Evolutionary conservation across 2,113 vertebrate genomes (phyloP), one percentile per base, ranked within the genome.

Genomic region (Aspidoscelis tigris): DNA sequence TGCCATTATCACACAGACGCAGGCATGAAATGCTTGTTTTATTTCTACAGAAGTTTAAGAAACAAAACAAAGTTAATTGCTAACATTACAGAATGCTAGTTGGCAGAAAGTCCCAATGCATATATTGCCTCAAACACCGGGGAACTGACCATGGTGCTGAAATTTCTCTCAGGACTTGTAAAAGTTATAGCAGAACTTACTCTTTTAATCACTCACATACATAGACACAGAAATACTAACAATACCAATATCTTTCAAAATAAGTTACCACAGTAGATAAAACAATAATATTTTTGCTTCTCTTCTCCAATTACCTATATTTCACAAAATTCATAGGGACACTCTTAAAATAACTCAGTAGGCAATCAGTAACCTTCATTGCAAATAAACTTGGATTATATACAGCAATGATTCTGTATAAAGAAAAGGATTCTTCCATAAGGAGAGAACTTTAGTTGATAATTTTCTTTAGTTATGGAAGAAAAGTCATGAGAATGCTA

Each of bases 61-160:
- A 39, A 61, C 7, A 33, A 18, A 41, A 26, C 39, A 78, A 16
- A 20, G 6, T 22, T 44, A 65, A 18, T 7, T 80, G 33, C 44
- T 80, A n/a, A 50, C 24, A 10, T 69, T 44, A 26, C 47, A 26
- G 65, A 64, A 41, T 33, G 43, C 16, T 50, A 10, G 14, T 50
- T 26, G 8, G 41, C 18, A 50, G 22, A 43, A 1, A 43, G 58
- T 33, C 4, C n/a, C 53, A 4, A 9, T 9, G 6, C 10, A 26
- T 20, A 6, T 2, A 26, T 26, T 26, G 16, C 18, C 78, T 21
- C 12, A 14, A 16, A 64, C 26, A 33, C 18, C 55, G 21, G 10
- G 83, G 92, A 90, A 84, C 93, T 93, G 78, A 89, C 91, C 92
- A 55, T 47, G 90, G 93, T 94, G 39, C 93, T 91, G 90, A 0